These are phyloP conservation scores for Nymphalis io DNA, from an alignment of 1,140 invertebrate genomes.

Conservation along the genomic window DNA sequence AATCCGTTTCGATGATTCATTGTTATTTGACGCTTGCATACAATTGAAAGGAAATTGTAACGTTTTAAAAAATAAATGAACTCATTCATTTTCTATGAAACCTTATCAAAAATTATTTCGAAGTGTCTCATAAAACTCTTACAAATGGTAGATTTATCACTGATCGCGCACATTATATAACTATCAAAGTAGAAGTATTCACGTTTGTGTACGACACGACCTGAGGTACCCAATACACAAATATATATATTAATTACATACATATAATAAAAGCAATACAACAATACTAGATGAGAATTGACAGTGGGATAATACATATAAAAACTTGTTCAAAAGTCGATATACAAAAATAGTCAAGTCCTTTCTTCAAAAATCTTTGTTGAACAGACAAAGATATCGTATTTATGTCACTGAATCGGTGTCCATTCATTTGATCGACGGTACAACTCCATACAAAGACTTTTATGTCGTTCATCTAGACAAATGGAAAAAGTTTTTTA, in stretches of 20 bases:
- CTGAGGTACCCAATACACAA: no score
- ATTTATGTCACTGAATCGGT: constrained; percentile 13
- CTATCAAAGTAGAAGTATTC: no score
- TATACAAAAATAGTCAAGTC: not conserved
- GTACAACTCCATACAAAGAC: constrained; percentile 21
- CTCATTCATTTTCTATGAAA: not conserved
- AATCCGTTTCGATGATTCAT: no score
- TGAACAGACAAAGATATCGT: constrained; percentile 6
- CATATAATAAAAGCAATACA: no score
- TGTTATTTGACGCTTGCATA: constrained; percentile 4
- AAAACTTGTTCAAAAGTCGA: no score
- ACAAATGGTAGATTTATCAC: not conserved
- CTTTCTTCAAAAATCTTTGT: not conserved
- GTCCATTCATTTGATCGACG: constrained; percentile 20
- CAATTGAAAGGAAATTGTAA: not conserved
- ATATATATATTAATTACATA: no score
- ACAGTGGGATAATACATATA: no score
- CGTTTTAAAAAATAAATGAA: not conserved
- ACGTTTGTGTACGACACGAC: no score
- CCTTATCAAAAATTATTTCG: not conserved
- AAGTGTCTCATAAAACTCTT: not conserved
- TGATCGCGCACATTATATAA: no score
- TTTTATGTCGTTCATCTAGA: constrained; percentile 8
- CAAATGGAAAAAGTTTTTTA: constrained; percentile 5
- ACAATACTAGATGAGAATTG: no score